A percentile compares a stretch with the other conserved stretches of the same genome.
Evolutionary conservation across 2,888 invertebrate genomes (phyloP).

Genomic region (Nomada hirtipes): DNA sequence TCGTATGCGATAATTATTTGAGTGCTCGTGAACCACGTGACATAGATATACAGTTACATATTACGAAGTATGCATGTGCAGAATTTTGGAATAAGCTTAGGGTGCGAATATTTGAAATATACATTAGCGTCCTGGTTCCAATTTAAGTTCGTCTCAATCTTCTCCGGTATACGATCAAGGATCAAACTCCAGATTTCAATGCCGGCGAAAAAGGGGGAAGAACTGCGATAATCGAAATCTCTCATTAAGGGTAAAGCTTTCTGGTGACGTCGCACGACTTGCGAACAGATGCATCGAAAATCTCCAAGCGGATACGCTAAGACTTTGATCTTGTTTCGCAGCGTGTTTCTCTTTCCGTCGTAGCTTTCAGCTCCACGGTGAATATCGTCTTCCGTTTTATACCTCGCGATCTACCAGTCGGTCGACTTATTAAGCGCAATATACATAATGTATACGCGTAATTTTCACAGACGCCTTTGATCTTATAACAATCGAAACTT

Average conservation of each 20-base stretch:
- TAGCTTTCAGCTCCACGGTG: neutral
- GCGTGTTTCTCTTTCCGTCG: conserved; percentile 9
- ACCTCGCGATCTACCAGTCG: neutral
- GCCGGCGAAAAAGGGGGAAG: neutral
- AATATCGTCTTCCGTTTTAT: conserved; percentile 18
- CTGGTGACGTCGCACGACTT: neutral
- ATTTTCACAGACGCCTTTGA: conserved; percentile 28
- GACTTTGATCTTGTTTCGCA: conserved; percentile 46
- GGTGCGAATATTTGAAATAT: neutral
- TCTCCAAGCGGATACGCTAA: conserved; percentile 12
- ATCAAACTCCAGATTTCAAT: neutral
- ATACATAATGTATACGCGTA: neutral
- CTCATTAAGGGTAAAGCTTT: conserved; percentile 23
- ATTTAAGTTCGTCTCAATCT: neutral
- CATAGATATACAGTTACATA: no score
- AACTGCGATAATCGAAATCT: conserved; percentile 16
- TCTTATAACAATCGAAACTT: conserved; percentile 39
- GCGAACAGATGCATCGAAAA: conserved; percentile 17
- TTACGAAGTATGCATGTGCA: no score
- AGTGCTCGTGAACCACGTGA: no score
- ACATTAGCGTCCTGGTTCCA: neutral
- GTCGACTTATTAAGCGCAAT: conserved; percentile 15
- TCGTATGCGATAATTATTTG: neutral
- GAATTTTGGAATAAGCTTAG: no score
- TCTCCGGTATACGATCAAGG: neutral